These are phyloP conservation scores for Montifringilla adamsi DNA, from an alignment of 2,113 vertebrate species.

Conservation along the genomic window DNA sequence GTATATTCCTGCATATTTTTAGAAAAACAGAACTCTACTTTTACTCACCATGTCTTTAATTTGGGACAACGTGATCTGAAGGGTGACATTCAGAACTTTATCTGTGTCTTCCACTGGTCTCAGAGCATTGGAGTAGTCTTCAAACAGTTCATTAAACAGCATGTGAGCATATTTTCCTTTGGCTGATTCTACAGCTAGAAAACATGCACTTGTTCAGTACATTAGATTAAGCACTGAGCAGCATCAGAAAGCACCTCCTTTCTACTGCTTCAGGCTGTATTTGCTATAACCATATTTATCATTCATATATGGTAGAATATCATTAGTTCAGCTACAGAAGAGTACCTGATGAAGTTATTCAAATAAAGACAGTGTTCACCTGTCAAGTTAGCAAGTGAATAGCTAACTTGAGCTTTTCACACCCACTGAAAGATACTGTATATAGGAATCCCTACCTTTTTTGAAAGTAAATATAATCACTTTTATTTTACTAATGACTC, in stretches of 20 bases:
- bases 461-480: background rate
- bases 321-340: background rate
- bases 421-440: background rate
- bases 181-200: slow-evolving; percentile 82
- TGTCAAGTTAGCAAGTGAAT: background rate
- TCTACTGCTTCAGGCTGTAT: background rate
- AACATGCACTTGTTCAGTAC: background rate
- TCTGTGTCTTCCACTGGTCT: slow-evolving; percentile 95
- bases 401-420: background rate
- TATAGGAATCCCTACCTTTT: background rate
- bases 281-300: background rate
- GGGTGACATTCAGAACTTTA: slow-evolving; percentile 89
- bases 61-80: slow-evolving; percentile 95
- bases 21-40: background rate
- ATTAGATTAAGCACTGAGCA: background rate
- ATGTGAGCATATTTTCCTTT: slow-evolving; percentile 93
- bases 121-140: slow-evolving; percentile 89
- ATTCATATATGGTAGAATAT: background rate
- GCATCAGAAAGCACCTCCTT: background rate
- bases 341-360: background rate
- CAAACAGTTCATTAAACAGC: slow-evolving; percentile 89
- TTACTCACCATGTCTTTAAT: slow-evolving; percentile 96
- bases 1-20: background rate
- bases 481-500: background rate
- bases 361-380: background rate